phyloP scores from a whole-genome alignment of 2,797 vertebrate genomes.

The Spea hammondii region DNA sequence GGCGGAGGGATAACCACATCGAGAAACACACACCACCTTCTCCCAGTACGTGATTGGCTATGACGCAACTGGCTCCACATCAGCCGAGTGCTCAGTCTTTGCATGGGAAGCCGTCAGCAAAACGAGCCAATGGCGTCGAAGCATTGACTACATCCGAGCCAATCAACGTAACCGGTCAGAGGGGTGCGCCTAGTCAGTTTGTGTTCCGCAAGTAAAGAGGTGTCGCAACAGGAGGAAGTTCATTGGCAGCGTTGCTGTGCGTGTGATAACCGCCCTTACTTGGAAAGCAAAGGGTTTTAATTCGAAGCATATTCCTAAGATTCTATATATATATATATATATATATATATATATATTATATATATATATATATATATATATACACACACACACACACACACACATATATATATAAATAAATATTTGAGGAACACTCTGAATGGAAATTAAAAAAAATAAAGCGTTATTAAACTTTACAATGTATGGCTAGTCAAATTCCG shows the following conservation, averaged over 20 bases:
- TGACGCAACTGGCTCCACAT: constrained; percentile 70
- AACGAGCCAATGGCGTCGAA: constrained; percentile 28
- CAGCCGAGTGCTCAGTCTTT: constrained; percentile 69
- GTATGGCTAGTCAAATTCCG: no score
- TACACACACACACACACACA: no score
- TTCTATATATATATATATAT: no score
- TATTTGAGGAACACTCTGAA: no score
- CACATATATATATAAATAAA: no score
- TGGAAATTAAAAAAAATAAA: no score
- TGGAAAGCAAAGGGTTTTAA: no score
- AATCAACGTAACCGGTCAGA: neutral
- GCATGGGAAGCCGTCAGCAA: neutral
- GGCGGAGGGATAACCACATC: constrained; percentile 60
- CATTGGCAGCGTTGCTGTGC: neutral
- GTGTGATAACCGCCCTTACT: neutral
- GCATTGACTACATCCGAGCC: constrained; percentile 6
- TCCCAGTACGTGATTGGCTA: constrained; percentile 63
- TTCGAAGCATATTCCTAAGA: no score
- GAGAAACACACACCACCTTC: constrained; percentile 31
- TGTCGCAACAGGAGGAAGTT: constrained; percentile 12
- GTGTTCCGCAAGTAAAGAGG: neutral
- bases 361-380: no score
- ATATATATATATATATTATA: no score
- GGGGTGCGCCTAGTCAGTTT: constrained; percentile 48
- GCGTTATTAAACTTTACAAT: no score